Percentiles rank a stretch among this genome's conserved stretches.
Conservation (phyloP, 2,888 invertebrate species). For the Synanthedon andrenaeformis region DNA sequence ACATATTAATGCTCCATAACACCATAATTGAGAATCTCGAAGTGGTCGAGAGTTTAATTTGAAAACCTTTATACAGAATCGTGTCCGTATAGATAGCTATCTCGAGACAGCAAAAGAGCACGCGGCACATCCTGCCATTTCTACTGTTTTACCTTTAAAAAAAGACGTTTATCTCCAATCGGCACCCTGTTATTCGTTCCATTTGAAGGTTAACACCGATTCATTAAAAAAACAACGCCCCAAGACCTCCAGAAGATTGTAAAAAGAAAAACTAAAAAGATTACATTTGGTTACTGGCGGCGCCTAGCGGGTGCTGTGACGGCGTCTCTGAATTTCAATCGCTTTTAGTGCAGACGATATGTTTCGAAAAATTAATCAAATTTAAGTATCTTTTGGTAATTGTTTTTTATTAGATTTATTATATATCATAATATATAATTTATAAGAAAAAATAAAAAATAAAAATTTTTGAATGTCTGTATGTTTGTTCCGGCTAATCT, state of each 20-base stretch:
- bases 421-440: too few relatives aligned
- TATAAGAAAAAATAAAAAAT: too few relatives aligned
- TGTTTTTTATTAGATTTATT: too few relatives aligned
- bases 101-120: conserved; percentile 35
- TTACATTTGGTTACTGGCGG: conserved; percentile 62
- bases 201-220: conserved; percentile 68
- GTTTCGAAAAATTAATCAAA: conserved; percentile 1
- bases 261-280: conserved; percentile 57
- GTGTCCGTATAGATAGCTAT: conserved; percentile 35
- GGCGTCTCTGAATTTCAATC: conserved; percentile 58
- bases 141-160: conserved; percentile 37
- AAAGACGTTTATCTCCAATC: conserved; percentile 62
- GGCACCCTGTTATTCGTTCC: conserved; percentile 67
- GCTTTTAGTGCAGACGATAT: conserved; percentile 37
- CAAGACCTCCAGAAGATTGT: conserved; percentile 67
- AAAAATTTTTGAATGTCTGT: too few relatives aligned
- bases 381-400: too few relatives aligned
- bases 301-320: conserved; percentile 63
- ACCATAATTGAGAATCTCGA: not conserved
- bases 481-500: too few relatives aligned
- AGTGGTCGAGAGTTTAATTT: not conserved
- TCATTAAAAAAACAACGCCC: conserved; percentile 61
- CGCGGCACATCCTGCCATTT: conserved; percentile 54
- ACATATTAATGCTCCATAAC: not conserved
- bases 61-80: conserved; percentile 21